Evolutionary conservation across 2,113 vertebrate species (phyloP).

Genomic region (Lepus europaeus): DNA sequence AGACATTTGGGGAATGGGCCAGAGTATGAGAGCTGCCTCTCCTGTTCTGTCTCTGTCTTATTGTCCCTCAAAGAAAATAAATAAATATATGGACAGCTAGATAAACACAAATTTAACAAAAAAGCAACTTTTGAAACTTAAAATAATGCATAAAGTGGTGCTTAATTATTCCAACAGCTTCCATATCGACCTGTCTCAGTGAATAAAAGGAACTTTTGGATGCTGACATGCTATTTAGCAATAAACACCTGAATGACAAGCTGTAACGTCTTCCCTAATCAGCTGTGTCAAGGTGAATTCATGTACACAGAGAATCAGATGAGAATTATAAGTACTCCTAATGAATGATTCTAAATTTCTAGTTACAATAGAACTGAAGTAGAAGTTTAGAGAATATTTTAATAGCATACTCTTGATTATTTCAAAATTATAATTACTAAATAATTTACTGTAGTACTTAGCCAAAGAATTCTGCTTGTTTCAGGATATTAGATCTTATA

Average conservation of each 20-base stretch:
- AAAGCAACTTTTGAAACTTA: neutral
- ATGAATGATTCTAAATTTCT: neutral
- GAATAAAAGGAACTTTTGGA: constrained; percentile 44
- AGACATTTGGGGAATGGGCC: too few species aligned
- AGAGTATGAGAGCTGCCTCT: too few species aligned
- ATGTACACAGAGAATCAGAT: neutral
- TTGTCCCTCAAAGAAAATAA: too few species aligned
- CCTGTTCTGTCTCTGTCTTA: too few species aligned
- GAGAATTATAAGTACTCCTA: neutral
- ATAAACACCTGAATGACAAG: neutral
- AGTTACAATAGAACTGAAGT: neutral
- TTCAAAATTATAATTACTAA: constrained; percentile 72
- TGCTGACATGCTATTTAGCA: neutral
- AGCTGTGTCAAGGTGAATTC: neutral
- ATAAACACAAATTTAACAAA: too few species aligned
- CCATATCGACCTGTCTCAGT: neutral
- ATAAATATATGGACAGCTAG: too few species aligned
- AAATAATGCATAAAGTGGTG: neutral
- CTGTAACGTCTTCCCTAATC: constrained; percentile 15
- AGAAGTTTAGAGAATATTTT: constrained; percentile 46
- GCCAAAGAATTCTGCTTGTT: constrained; percentile 44
- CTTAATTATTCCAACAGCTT: constrained; percentile 22
- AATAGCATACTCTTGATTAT: constrained; percentile 45
- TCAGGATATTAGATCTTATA: neutral
- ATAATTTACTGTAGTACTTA: constrained; percentile 65